A percentile compares a stretch with the other conserved stretches of the same genome.
phyloP scores from a whole-genome alignment of 2,113 vertebrate species.

The Plecturocebus donacophilus region DNA sequence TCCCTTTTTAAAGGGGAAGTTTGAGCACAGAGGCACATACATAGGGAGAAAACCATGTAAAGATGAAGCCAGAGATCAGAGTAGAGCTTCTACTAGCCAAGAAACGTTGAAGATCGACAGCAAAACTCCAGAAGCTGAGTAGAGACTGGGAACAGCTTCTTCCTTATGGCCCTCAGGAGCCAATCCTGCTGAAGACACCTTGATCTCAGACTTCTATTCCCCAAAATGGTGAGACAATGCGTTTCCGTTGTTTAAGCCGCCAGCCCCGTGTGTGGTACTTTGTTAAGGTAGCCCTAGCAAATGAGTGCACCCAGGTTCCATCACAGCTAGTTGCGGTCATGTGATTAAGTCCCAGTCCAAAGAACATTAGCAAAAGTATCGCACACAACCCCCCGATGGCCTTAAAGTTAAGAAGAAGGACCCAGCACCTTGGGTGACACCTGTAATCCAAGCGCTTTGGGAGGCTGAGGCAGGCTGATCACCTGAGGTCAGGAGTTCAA shows the following conservation, averaged over 20 bases:
- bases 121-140: background rate
- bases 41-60: background rate
- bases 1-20: background rate
- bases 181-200: rapidly evolving
- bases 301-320: background rate
- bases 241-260: background rate
- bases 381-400: rapidly evolving
- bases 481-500: too few relatives aligned
- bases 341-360: background rate
- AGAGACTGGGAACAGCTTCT: too few relatives aligned
- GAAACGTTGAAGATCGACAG: rapidly evolving
- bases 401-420: background rate
- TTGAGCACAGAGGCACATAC: background rate
- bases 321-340: background rate
- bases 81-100: background rate
- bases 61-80: background rate
- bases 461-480: too few relatives aligned
- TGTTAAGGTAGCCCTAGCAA: background rate
- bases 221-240: background rate
- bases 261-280: rapidly evolving
- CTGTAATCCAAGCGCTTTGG: too few relatives aligned
- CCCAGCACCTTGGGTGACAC: rapidly evolving
- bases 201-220: background rate
- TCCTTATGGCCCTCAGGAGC: background rate
- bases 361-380: background rate